Evolutionary conservation across 2,113 vertebrate genomes (phyloP).

Genomic region (Semnornis frantzii): DNA sequence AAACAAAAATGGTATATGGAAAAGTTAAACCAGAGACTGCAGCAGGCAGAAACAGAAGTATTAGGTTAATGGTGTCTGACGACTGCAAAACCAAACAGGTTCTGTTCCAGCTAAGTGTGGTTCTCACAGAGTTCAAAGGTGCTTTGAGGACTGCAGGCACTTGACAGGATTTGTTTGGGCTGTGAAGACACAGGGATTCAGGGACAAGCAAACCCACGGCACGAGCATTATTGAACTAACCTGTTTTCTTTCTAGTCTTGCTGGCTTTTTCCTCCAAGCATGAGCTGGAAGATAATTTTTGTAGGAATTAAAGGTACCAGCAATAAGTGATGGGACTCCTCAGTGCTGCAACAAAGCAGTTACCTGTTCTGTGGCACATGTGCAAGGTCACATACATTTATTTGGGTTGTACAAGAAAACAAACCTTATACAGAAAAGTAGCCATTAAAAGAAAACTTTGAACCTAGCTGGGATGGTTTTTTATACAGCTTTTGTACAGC

Average conservation of each 20-base stretch:
- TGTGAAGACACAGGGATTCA: background rate
- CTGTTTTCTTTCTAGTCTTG: background rate
- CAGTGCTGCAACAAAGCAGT: background rate
- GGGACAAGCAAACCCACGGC: background rate
- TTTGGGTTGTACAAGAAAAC: background rate
- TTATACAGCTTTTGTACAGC: no score
- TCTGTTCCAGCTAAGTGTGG: background rate
- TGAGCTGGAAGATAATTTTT: background rate
- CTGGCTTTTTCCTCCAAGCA: background rate
- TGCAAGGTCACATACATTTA: background rate
- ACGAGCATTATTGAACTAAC: background rate
- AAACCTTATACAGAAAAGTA: background rate
- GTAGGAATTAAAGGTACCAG: background rate
- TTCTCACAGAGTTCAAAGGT: background rate
- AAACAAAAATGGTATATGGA: background rate
- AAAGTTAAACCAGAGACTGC: background rate
- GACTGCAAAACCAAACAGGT: background rate
- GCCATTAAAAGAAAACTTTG: no score
- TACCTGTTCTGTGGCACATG: background rate
- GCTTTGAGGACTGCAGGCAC: background rate
- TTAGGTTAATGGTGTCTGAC: background rate
- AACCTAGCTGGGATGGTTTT: no score
- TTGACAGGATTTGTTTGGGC: background rate
- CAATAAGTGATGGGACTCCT: background rate
- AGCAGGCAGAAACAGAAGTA: background rate